These are phyloP conservation scores for Microctonus hyperodae DNA, from an alignment of 2,888 invertebrate genomes.

Conservation along the genomic window DNA sequence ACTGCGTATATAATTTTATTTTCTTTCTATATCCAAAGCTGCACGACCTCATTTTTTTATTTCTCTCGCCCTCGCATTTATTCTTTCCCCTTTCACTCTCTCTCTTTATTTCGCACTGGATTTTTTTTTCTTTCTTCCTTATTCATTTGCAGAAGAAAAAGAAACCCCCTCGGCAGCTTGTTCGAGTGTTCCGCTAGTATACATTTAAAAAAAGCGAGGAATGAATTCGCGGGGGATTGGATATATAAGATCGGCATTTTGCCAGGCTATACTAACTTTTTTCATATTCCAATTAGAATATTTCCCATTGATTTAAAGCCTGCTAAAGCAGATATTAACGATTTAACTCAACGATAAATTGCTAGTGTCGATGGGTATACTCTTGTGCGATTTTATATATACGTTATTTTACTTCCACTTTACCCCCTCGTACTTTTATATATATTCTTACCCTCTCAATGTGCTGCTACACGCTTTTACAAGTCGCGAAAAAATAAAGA, in stretches of 20 bases:
- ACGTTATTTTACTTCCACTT: slow-evolving; percentile 11
- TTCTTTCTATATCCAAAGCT: not conserved
- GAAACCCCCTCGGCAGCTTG: not conserved
- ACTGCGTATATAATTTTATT: slow-evolving; percentile 9
- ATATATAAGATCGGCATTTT: slow-evolving; percentile 20
- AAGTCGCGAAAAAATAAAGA: too few relatives aligned
- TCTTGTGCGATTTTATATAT: slow-evolving; percentile 14
- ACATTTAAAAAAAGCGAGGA: not conserved
- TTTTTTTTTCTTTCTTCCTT: not conserved
- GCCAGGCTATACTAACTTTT: slow-evolving; percentile 57
- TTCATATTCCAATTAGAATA: slow-evolving; percentile 64
- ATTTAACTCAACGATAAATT: slow-evolving; percentile 61
- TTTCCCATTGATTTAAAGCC: slow-evolving; percentile 62
- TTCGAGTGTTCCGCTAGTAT: not conserved
- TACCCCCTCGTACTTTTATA: slow-evolving; percentile 9
- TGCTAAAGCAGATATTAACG: slow-evolving; percentile 60
- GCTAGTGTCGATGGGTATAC: slow-evolving; percentile 53
- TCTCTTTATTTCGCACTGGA: not conserved
- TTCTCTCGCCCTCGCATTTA: not conserved
- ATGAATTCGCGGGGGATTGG: not conserved
- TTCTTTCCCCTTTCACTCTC: not conserved
- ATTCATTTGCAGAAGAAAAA: not conserved
- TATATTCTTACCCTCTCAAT: slow-evolving; percentile 8
- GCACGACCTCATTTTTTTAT: not conserved
- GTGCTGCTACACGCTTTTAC: slow-evolving; percentile 14